phyloP scores from a whole-genome alignment of 1,140 invertebrate species.

The Tribolium castaneum region DNA sequence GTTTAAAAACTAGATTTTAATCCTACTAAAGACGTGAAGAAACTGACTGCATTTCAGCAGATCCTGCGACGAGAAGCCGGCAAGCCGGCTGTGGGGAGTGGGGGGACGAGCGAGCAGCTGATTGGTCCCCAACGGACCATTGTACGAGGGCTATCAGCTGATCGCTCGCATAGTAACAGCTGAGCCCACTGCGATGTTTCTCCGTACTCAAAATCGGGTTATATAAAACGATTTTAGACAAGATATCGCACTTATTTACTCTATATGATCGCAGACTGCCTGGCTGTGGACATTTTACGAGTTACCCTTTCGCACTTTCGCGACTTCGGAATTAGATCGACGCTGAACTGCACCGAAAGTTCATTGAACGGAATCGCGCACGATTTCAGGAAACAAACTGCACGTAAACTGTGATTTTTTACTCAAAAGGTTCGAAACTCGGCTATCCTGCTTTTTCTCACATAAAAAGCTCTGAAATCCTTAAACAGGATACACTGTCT shows the following conservation, averaged over 20 bases:
- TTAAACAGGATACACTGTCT: no score
- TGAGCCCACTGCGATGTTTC: conserved; percentile 10
- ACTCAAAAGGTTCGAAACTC: no score
- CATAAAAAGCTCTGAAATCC: no score
- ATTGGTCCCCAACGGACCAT: conserved; percentile 48
- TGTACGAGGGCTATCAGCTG: conserved; percentile 54
- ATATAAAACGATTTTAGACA: conserved; percentile 8
- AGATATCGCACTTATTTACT: conserved; percentile 18
- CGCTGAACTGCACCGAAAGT: conserved; percentile 6
- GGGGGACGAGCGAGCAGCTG: conserved; percentile 46
- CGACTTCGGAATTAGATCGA: not conserved
- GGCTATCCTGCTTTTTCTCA: no score
- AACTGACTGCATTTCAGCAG: conserved; percentile 39
- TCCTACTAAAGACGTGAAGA: conserved; percentile 3
- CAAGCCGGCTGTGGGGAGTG: conserved; percentile 9
- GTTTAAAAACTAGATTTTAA: conserved; percentile 14
- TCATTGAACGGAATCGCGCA: conserved; percentile 16
- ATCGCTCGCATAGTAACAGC: conserved; percentile 54
- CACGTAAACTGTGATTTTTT: not conserved
- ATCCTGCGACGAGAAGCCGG: conserved; percentile 40
- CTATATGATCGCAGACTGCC: conserved; percentile 7
- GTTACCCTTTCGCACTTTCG: not conserved
- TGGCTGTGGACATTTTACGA: conserved; percentile 4
- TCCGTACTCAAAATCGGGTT: not conserved
- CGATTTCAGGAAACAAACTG: conserved; percentile 3